phyloP scores from a whole-genome alignment of 1,140 invertebrate genomes.

The Sarcophaga peregrina region DNA sequence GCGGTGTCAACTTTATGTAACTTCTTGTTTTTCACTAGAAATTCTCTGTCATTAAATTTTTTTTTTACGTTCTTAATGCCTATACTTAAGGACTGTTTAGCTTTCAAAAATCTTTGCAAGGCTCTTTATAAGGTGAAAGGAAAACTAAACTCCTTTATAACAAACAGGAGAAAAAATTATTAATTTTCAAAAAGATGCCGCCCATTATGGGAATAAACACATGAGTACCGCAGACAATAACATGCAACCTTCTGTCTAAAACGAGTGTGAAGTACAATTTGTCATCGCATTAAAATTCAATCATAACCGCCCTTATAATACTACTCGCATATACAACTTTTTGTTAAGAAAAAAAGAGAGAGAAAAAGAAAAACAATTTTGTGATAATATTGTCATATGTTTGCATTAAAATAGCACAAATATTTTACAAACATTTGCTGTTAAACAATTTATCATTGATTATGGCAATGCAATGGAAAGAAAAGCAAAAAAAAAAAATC shows the following conservation, averaged over 20 bases:
- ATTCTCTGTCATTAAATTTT: too few relatives aligned
- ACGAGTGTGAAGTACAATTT: constrained; percentile 13
- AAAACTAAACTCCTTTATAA: too few relatives aligned
- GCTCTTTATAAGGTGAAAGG: too few relatives aligned
- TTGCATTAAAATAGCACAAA: not conserved
- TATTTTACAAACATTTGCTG: not conserved
- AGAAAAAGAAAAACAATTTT: too few relatives aligned
- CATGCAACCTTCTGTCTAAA: not conserved
- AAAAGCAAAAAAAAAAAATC: not conserved
- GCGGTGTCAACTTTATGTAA: too few relatives aligned
- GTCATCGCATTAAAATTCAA: not conserved
- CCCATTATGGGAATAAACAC: too few relatives aligned
- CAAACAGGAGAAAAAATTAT: too few relatives aligned
- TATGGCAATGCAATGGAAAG: not conserved
- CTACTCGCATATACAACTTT: not conserved
- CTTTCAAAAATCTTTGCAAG: too few relatives aligned
- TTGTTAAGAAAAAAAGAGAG: not conserved
- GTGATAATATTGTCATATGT: not conserved
- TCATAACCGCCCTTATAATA: not conserved
- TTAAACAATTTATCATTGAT: constrained; percentile 4
- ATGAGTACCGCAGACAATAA: not conserved
- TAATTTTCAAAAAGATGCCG: too few relatives aligned
- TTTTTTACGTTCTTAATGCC: too few relatives aligned
- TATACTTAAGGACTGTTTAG: too few relatives aligned
- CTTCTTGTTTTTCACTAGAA: too few relatives aligned